Percentiles rank a stretch among this genome's conserved stretches.
These are phyloP conservation scores for Geophilus truncorum DNA, from an alignment of 2,888 invertebrate species.

Conservation along the genomic window DNA sequence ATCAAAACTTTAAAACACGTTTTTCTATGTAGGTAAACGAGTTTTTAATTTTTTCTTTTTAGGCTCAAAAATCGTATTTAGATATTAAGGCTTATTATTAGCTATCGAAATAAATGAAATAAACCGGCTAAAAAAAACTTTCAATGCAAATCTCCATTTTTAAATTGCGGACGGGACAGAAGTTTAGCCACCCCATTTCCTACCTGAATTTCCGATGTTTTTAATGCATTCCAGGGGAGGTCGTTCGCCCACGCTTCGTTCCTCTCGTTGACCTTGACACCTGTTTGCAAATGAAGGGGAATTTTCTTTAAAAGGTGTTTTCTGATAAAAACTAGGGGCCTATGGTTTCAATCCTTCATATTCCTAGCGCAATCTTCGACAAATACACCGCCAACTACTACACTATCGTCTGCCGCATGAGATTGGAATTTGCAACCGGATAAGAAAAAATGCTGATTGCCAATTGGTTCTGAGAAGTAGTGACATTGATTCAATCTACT, in stretches of 20 bases:
- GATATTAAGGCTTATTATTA: too few relatives aligned
- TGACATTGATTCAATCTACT: background rate
- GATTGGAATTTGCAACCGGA: background rate
- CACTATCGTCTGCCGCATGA: background rate
- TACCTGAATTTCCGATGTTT: conserved; percentile 10
- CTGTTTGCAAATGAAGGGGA: background rate
- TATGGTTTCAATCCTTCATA: background rate
- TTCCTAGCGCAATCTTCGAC: background rate
- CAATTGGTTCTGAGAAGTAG: background rate
- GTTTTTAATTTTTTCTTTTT: background rate
- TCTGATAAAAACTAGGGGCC: background rate
- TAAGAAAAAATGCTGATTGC: background rate
- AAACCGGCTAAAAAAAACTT: background rate
- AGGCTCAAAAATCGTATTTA: background rate
- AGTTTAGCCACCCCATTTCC: conserved; percentile 1
- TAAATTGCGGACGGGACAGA: background rate
- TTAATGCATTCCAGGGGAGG: background rate
- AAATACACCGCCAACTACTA: background rate
- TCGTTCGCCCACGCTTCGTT: conserved; percentile 1
- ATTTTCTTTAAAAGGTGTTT: background rate
- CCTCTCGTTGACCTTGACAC: conserved; percentile 7
- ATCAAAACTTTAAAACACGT: too few relatives aligned
- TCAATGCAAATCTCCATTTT: background rate
- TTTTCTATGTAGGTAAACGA: background rate
- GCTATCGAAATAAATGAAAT: too few relatives aligned